Evolutionary conservation across 2,797 vertebrate species (phyloP), one percentile per base, ranked within the genome.

Genomic region (Labeo calbasu): DNA sequence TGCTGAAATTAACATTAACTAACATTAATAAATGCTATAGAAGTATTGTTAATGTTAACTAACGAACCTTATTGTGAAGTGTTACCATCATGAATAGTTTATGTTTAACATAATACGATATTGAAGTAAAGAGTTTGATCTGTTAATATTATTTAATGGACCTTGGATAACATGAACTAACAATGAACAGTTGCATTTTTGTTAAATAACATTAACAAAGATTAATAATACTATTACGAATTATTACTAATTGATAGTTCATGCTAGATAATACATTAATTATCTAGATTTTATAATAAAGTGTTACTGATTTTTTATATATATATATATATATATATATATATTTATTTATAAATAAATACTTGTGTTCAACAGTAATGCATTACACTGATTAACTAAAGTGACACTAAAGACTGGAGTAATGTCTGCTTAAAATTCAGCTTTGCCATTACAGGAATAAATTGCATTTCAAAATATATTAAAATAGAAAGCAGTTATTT

Each of bases 381-480:
- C 70, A 72, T 50, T 72, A 17, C 23, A 73, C 19, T 36, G 17
- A 73, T 73, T 1, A 73, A 75, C 55, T 57, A 57, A 57, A 57
- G 10, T n/a, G 11, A 55, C 25, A 36, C 9, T 75, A 11, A 75
- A 14, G 50, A 55, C 10, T 73, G 15, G 0, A 32, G 17, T 17
- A 75, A 55, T 36, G 51, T 10, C 4, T 21, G 5, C 25, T n/a
- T 6, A 57, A 75, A 14, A 36, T 55, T 73, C 15, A 51, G 4
- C 9, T 15, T 48, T 23, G n/a, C 6, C 69, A 17, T 17, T 9
- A 48, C 7, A 25, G 43, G 17, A 13, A 13, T 53, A 32, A 21
- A 53, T 19, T 13, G 19, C 10, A 51, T 72, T 32, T 28, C 6
- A 21, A 5, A 21, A 73, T 21, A 53, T 51, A 23, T 15, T 9